phyloP scores from a whole-genome alignment of 2,888 invertebrate genomes.

The Drosophila anceps region DNA sequence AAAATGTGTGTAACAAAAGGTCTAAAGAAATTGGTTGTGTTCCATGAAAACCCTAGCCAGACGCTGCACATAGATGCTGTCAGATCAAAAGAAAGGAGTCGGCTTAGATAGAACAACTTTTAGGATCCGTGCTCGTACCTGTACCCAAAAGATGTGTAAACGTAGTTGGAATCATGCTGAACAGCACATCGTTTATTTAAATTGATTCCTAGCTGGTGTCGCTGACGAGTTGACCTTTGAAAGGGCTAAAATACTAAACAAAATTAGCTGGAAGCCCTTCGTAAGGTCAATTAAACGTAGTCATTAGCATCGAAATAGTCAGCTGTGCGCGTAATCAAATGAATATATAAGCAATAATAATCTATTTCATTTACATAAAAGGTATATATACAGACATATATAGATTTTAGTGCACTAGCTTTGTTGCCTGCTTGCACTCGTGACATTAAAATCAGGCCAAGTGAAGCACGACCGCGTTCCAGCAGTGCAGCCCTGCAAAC shows the following conservation, averaged over 20 bases:
- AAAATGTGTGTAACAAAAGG: background rate
- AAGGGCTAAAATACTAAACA: constrained; percentile 30
- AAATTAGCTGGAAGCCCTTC: constrained; percentile 61
- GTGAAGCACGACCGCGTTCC: constrained; percentile 4
- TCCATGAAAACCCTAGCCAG: background rate
- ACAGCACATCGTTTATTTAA: constrained; percentile 17
- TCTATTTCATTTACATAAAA: constrained; percentile 6
- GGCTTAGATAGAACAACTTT: constrained; percentile 7
- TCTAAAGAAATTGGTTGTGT: background rate
- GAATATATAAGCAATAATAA: constrained; percentile 45
- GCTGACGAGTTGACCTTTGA: constrained; percentile 24
- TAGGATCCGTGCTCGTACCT: background rate
- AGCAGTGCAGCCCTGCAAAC: constrained; percentile 21
- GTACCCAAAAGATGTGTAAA: background rate
- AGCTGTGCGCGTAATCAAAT: constrained; percentile 50
- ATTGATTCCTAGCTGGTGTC: constrained; percentile 18
- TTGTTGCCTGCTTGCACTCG: constrained; percentile 26
- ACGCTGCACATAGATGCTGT: background rate
- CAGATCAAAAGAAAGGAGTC: background rate
- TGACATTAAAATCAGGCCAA: constrained; percentile 25
- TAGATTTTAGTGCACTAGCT: background rate
- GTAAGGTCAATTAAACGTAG: constrained; percentile 38
- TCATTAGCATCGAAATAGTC: constrained; percentile 13
- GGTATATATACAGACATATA: background rate
- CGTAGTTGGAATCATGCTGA: background rate